Percentiles rank a stretch among this genome's conserved stretches.
Conservation (phyloP, 2,113 vertebrate species). For the Leiothrix lutea region DNA sequence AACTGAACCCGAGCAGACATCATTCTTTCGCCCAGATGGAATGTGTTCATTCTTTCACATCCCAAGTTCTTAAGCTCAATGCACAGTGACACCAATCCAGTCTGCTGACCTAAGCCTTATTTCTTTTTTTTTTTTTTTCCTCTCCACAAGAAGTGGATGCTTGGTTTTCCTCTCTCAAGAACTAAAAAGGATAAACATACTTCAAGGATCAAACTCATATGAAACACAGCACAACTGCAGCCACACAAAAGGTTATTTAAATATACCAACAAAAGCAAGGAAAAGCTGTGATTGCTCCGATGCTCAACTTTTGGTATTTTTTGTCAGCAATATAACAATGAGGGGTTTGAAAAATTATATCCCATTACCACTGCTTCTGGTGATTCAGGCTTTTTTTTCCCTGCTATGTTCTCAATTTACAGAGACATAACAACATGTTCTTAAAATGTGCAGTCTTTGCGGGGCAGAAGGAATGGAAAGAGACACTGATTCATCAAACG, state of each 20-base stretch:
- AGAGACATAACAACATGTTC: conserved; percentile 33
- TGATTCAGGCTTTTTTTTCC: neutral
- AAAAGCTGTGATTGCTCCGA: neutral
- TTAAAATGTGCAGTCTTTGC: conserved; percentile 16
- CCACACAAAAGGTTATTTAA: neutral
- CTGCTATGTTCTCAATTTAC: neutral
- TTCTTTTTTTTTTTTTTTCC: neutral
- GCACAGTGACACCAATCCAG: conserved; percentile 1
- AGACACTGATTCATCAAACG: conserved; percentile 34
- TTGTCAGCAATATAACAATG: neutral
- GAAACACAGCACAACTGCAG: neutral
- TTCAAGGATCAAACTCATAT: neutral
- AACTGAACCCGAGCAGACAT: conserved; percentile 29
- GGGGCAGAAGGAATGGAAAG: neutral
- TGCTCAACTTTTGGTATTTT: neutral
- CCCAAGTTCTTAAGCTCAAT: neutral
- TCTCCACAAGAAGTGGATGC: neutral
- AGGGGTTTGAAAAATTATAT: neutral
- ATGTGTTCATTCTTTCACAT: conserved; percentile 11
- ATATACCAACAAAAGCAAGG: neutral
- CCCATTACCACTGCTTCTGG: neutral
- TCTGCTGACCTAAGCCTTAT: neutral
- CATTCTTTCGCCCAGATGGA: neutral
- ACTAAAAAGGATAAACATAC: neutral
- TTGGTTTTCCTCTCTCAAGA: neutral